Base-by-base conservation (phyloP, 2,888 invertebrate species). In the Auanema sp. region DNA sequence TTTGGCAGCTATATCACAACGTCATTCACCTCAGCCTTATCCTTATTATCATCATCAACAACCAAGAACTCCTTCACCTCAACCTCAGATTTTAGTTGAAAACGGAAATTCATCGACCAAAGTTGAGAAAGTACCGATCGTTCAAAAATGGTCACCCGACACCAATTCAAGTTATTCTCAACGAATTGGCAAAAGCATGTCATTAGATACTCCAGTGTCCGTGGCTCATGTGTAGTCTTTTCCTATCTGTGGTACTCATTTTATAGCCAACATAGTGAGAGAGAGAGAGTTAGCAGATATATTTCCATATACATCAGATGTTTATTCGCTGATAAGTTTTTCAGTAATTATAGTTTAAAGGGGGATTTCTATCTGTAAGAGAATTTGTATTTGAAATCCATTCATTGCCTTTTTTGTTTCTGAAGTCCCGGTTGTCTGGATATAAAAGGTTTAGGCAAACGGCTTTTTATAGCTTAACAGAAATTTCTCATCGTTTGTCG, bases 131-230 rank as follows among this genome's bases (percentile, higher is more conserved):
- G 77, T 83, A 18, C 83, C 83, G n/a, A 66, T 83, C 50, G 83
- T 83, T 57, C 82, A 80, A 65, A 77, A 78, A 52, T 82, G 80
- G 79, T 75, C 72, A 21, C 72, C 75, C n/a, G 70, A 69, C 55
- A 68, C 73, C 1, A 72, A 71, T 53, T 67, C 67, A 21, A 69
- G 71, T 23, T 71, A 70, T 42, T 66, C 69, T n/a, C 71, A 71
- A 61, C 67, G 68, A 42, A 79, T 81, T 63, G 76, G 77, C 68
- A 82, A 82, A 68, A 80, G 80, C 56, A 83, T 80, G 71, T 76
- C 76, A 23, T 60, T 82, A 6, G 82, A 82, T 60, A 72, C 79
- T 51, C 82, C 82, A 14, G 78, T 83, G 12, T 77, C 80, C 23
- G 76, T 80, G 44, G 81, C 81, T 51, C 81, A 81, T 66, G 78